Evolutionary conservation across 2,888 invertebrate genomes (phyloP), one percentile per base, ranked within the genome.

Genomic region (Azorinus chamasolen): DNA sequence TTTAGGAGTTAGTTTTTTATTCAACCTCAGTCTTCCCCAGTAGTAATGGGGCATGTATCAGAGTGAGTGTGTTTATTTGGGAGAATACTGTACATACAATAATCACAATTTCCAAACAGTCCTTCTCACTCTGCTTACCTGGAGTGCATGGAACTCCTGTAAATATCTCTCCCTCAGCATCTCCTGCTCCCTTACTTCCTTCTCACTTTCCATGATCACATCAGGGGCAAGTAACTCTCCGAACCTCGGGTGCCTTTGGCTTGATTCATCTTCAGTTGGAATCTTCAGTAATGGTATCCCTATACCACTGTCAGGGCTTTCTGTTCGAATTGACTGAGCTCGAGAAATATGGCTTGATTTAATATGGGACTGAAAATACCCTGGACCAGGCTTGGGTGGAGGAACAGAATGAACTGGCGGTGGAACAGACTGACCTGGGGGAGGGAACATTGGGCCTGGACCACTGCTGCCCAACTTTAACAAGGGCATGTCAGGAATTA

Each of bases 151-250:
- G 50, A 81, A 86, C 45, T 86, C 86, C 39, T 50, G 45, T 8
- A 81, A 58, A 43, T 81, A 80, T 73, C 71, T 83, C 50, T 84
- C 78, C 32, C 69, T 75, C 16, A 73, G 37, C 24, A 64, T 51
- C 46, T 87, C 83, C 41, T 83, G 69, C 57, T 84, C 70, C 22
- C 83, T 61, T 37, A 63, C 43, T 46, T 84, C 83, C 39, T 71
- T 59, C 54, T 75, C 74, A 41, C 71, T 79, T 48, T 79, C 82
- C n/a, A 82, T 69, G 8, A 87, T 74, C 39, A 79, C 62, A 32
- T 82, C 71, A 43, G 88, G 88, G 41, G 83, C 81, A 24, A 87
- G 80, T 45, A 88, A 74, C 51, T 86, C 80, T 27, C 88, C 88
- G 81, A 87, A 87, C 63, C 70, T 69, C 6, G 85, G 82, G 39